Percentiles rank a stretch among this genome's conserved stretches.
Evolutionary conservation across 2,888 invertebrate species (phyloP).

Genomic region (Melitaea athalia): DNA sequence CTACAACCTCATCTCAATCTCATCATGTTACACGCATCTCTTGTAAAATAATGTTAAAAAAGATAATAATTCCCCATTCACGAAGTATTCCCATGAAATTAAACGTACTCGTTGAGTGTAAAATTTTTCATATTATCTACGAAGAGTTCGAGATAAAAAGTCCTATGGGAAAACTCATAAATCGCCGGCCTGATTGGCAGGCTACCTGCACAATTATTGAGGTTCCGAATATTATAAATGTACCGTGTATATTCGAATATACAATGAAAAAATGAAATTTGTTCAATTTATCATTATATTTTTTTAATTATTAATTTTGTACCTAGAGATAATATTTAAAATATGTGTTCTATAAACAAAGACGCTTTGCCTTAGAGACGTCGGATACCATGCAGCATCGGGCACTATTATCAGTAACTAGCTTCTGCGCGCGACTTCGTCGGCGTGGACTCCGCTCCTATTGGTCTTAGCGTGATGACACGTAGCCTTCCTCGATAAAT

Average conservation of each 20-base stretch:
- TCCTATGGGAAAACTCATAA: conserved; percentile 41
- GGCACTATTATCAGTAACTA: too few species aligned
- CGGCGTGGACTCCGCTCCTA: too few species aligned
- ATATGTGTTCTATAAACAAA: too few species aligned
- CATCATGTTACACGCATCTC: neutral
- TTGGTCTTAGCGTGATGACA: too few species aligned
- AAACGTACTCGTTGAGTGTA: conserved; percentile 28
- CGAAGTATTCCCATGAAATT: conserved; percentile 28
- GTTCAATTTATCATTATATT: neutral
- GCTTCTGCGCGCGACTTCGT: too few species aligned
- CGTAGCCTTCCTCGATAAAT: too few species aligned
- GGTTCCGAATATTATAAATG: conserved; percentile 11
- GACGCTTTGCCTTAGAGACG: too few species aligned
- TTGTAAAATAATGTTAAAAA: neutral
- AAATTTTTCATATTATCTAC: conserved; percentile 38
- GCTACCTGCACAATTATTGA: conserved; percentile 43
- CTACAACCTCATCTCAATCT: too few species aligned
- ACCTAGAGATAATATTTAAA: too few species aligned
- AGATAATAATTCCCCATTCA: conserved; percentile 18
- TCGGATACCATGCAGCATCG: too few species aligned
- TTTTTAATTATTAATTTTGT: too few species aligned
- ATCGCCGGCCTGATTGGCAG: conserved; percentile 46
- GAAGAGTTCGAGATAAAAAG: conserved; percentile 33
- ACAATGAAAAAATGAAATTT: neutral
- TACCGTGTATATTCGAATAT: neutral